Base-by-base conservation (phyloP, 2,888 invertebrate genomes). In the Aphodius granarius region DNA sequence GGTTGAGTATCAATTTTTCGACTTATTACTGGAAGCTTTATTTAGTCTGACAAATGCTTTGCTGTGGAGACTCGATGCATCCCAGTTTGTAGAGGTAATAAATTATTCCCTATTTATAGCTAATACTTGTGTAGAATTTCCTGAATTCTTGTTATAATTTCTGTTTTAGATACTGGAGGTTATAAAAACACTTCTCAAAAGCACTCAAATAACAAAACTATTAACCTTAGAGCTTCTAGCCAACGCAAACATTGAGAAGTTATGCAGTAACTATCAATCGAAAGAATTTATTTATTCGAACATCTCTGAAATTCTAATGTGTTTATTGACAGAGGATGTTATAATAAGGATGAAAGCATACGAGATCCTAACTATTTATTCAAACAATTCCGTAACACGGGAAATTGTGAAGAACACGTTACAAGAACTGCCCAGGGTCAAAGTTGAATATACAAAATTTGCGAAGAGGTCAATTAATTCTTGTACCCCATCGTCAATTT, bases 1-100 rank as follows among this genome's bases (percentile, higher is more conserved):
- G 9, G n/a, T 75, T 18, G 62, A 75, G 0, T 82, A 82, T 72
- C 79, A 81, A 72, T 77, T 82, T 64, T 80, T 81, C 66, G 79
- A 79, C 75, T 79, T 81, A 77, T 81, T 83, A 76, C 66, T 82
- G 73, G 65, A 21, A 9, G 82, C 77, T 73, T 78, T 83, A 66
- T 78, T 77, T 73, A 79, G 78, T 78, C 78, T 82, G 66, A 83
- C 83, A 23, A 76, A 73, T 16, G 76, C 75, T 77, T 78, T 77
- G 22, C 72, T 72, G 64, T 75, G 73, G 71, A 72, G 73, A 73
- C 77, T 78, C 17, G 73, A 64, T 66, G 76, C 73, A 18, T 64
- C 66, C 5, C 74, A 79, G 71, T 23, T 76, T n/a, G 9, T 76
- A 15, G 63, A 76, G 68, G 79, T 79, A 75, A 77, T n/a, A n/a